Percentiles rank a stretch among this genome's conserved stretches.
Conservation (phyloP, 64 coral and sea anemone species). For the Hydrozoanthus tunicans region DNA sequence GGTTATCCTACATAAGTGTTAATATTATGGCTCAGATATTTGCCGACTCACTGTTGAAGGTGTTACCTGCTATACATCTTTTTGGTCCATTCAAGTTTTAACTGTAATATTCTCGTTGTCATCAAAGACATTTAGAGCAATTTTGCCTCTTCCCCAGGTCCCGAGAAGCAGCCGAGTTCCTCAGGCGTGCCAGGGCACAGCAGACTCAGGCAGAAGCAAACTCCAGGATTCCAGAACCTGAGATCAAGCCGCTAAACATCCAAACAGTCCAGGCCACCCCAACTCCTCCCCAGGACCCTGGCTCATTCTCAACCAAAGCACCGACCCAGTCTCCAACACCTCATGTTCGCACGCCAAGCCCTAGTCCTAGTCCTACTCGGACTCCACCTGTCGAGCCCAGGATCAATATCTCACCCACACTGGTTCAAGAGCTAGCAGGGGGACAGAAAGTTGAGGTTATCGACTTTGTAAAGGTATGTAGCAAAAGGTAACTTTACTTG, state of each 20-base stretch:
- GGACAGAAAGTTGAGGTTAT: constrained; percentile 89
- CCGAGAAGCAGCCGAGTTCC: constrained; percentile 80
- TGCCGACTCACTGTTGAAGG: no score
- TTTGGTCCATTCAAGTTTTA: no score
- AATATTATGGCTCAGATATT: no score
- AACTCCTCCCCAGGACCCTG: background rate
- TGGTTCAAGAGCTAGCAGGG: constrained; percentile 82
- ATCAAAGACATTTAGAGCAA: no score
- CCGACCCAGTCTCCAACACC: constrained; percentile 3
- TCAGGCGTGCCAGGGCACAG: constrained; percentile 67
- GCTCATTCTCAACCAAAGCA: background rate
- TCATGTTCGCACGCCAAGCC: background rate
- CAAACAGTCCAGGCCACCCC: constrained; percentile 33
- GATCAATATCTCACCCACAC: constrained; percentile 78
- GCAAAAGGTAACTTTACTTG: background rate
- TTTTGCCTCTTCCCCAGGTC: constrained; percentile 22
- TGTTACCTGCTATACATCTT: no score
- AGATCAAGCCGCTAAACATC: constrained; percentile 71
- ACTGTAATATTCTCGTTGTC: no score
- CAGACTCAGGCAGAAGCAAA: constrained; percentile 45
- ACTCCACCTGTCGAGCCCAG: constrained; percentile 44
- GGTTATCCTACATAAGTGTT: no score
- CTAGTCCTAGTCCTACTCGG: constrained; percentile 68
- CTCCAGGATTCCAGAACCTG: constrained; percentile 43
- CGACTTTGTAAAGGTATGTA: constrained; percentile 82